Evolutionary conservation across 2,888 invertebrate species (phyloP), one percentile per base, ranked within the genome.

Genomic region (Pollenia amentaria): DNA sequence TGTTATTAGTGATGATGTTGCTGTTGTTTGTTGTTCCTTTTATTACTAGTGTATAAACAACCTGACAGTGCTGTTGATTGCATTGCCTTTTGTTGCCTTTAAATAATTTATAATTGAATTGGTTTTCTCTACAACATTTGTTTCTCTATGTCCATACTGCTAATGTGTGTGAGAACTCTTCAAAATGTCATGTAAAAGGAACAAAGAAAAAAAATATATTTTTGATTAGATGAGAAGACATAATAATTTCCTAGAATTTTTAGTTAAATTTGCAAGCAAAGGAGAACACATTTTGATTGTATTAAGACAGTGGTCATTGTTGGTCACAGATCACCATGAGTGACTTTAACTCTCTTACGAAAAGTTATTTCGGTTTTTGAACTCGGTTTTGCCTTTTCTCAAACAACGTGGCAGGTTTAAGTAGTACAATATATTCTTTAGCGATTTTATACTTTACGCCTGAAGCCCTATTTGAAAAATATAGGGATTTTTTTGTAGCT

Each of bases 41-140:
- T 79, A n/a, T 80, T 84, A 42, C 38, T 55, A 65, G 51, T 72
- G 60, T 51, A 65, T 80, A 29, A 29, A 77, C 80, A 73, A 73
- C 80, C 87, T 81, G 72, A 64, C 84, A 84, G 77, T 77, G 76
- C 73, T 84, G 84, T 77, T 87, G 87, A 87, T 87, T 87, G 80
- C 80, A 84, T 87, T 77, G 83, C 48, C 76, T 77, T 87, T 87
- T 87, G 79, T 84, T 75, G 76, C 57, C 11, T 87, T 86, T 75
- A 80, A 87, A 62, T 79, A 76, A 79, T 65, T 87, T 84, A 84
- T 84, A 84, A 84, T 87, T 87, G 73, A 84, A 87, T 79, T 64
- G 72, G 57, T 70, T 51, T 65, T 44, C 51, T 3, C 55, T 64
- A 21, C 14, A 8, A 18, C 44, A 11, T 42, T 62, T 46, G 44